Evolutionary conservation across 2,113 vertebrate species (phyloP), one percentile per base, ranked within the genome.

Genomic region (Channa maculata): DNA sequence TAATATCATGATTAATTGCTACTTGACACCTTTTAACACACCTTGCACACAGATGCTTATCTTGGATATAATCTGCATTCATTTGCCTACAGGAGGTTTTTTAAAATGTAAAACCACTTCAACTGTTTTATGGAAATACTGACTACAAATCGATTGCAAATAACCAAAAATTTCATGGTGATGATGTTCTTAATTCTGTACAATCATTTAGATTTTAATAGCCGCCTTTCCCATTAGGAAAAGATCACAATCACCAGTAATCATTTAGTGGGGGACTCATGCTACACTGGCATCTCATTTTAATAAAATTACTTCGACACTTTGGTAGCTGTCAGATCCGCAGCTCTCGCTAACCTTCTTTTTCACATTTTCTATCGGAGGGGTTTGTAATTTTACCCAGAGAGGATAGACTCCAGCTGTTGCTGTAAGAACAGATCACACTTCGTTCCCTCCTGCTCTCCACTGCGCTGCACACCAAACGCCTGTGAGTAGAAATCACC

Each of bases 311-410:
- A 74, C 61, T 71, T 84, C 50, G 63, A 80, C 74, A 77, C 65
- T 78, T 84, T 65, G 74, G 91, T 92, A 95, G 94, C 67, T 83
- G 58, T 78, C 82, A 83, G 74, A 82, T 65, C 65, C 14, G 38
- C 46, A 65, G 58, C 50, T 74, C 69, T 94, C 91, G 85, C 94
- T 95, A 95, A 95, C 94, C 93, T 80, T 91, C 88, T 95, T 95
- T 84, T 95, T 93, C 94, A 95, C 94, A 94, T 96, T 93, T 96
- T 87, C 95, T 94, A 92, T 88, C 89, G 93, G 72, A 85, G 70
- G 92, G 92, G 79, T 92, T 92, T 91, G 91, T 93, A 93, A 95
- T 95, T 95, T 95, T 94, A 95, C 94, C 94, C 92, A 93, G 92
- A 94, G 92, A 93, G 92, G 93, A 94, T 92, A 95, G 92, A 94